Evolutionary conservation across 2,888 invertebrate genomes (phyloP).

Genomic region (Aphidoletes aphidimyza): DNA sequence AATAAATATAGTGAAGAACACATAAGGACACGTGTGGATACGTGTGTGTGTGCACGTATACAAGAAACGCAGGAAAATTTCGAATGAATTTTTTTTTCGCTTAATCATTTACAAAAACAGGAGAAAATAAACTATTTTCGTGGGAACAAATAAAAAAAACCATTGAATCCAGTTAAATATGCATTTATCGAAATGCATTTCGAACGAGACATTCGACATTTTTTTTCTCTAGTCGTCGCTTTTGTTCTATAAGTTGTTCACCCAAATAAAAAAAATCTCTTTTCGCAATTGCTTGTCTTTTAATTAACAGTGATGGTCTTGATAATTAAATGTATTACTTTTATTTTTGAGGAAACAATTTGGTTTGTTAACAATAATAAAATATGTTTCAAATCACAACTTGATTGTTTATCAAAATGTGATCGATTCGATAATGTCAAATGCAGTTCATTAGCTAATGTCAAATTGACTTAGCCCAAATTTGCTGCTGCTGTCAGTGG

Average conservation of each 20-base stretch:
- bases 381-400: too few relatives aligned
- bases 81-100: too few relatives aligned
- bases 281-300: not conserved
- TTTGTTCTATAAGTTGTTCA: not conserved
- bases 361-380: too few relatives aligned
- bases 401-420: too few relatives aligned
- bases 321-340: conserved; percentile 31
- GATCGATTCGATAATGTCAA: too few relatives aligned
- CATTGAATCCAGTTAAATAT: not conserved
- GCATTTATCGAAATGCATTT: not conserved
- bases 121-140: too few relatives aligned
- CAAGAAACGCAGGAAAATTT: conserved; percentile 44
- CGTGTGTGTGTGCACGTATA: too few relatives aligned
- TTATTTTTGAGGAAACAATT: not conserved
- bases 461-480: too few relatives aligned
- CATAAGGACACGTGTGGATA: conserved; percentile 43
- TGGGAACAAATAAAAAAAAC: not conserved
- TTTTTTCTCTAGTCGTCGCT: not conserved
- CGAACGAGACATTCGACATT: too few relatives aligned
- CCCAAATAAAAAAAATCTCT: conserved; percentile 1
- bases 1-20: conserved; percentile 41
- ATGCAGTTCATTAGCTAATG: too few relatives aligned
- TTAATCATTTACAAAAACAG: too few relatives aligned
- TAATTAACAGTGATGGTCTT: not conserved
- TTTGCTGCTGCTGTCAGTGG: too few relatives aligned